Evolutionary conservation across 2,888 invertebrate genomes (phyloP), one percentile per base, ranked within the genome.

Genomic region (Criorhina ranunculi): DNA sequence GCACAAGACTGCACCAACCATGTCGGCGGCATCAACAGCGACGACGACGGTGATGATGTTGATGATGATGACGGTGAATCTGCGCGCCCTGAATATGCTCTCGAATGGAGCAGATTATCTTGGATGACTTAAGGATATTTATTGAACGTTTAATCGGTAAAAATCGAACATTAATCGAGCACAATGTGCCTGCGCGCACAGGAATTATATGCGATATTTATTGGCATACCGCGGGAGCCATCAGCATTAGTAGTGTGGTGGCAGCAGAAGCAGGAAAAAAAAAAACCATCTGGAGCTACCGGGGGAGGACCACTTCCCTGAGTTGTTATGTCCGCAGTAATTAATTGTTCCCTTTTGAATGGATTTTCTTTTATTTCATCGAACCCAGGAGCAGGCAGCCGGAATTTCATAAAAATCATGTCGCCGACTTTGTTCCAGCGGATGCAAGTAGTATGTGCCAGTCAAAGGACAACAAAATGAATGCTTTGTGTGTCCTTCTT

Each of bases 51-150:
- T 79, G 72, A 72, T 64, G 86, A 64, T 69, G 87, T 42, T 60
- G 69, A 57, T 57, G 80, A 82, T 75, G 82, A 55, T 55, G 82
- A 53, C 72, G 77, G 53, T 40, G 77, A 60, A 83, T 72, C 59
- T 66, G 77, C 57, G 62, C 69, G 59, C 79, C 53, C 78, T 60
- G 78, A 72, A 73, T 73, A 40, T 51, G 66, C 78, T 44, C 55
- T 72, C 53, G 33, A 77, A 46, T 40, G 24, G 4, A 60, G 51
- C 57, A 85, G 85, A 85, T 85, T 85, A 85, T 85, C 85, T 80
- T 51, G 57, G 51, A 85, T 85, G 85, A 85, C 85, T 85, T 85
- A 70, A 80, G 79, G 85, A 85, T 85, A 85, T 85, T 85, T 85
- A 80, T 85, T 85, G 85, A 80, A 70, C 75, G 70, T 70, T 85